These are phyloP conservation scores for Protomyctophum bolini DNA, from an alignment of 2,113 vertebrate species.

Conservation along the genomic window DNA sequence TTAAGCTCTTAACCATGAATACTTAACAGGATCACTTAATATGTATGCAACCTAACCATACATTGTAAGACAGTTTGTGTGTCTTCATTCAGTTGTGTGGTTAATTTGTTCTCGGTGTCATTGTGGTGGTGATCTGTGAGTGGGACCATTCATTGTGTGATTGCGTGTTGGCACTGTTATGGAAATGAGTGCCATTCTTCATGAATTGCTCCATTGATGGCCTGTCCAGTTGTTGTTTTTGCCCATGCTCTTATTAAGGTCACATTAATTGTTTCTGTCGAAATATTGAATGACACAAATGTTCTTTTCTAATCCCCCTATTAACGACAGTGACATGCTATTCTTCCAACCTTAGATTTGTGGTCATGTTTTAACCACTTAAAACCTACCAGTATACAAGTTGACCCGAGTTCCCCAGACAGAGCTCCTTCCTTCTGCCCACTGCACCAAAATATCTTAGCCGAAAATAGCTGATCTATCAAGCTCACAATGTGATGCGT, in stretches of 20 bases:
- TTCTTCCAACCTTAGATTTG: not conserved
- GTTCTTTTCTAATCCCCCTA: conserved; percentile 1
- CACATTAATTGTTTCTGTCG: conserved; percentile 3
- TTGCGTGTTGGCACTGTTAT: conserved; percentile 48
- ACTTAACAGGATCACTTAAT: too few relatives aligned
- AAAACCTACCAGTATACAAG: too few relatives aligned
- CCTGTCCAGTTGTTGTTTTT: conserved; percentile 37
- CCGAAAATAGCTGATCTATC: too few relatives aligned
- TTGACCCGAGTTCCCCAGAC: too few relatives aligned
- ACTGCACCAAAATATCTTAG: too few relatives aligned
- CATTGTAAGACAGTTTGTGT: not conserved
- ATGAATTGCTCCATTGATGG: conserved; percentile 62
- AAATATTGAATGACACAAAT: conserved; percentile 13
- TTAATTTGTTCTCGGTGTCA: conserved; percentile 11
- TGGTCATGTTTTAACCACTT: too few relatives aligned
- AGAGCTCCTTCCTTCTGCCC: too few relatives aligned
- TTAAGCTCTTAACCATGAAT: too few relatives aligned
- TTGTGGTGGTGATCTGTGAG: conserved; percentile 38
- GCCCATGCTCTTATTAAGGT: conserved; percentile 8
- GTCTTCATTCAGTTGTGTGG: conserved; percentile 15
- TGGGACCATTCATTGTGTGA: conserved; percentile 45
- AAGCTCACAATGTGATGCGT: too few relatives aligned
- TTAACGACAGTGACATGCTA: too few relatives aligned
- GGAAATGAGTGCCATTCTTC: conserved; percentile 47
- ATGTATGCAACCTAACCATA: not conserved